Percentiles rank a stretch among this genome's conserved stretches.
These are phyloP conservation scores for Eupithecia dodoneata DNA, from an alignment of 2,888 invertebrate genomes.

Conservation along the genomic window DNA sequence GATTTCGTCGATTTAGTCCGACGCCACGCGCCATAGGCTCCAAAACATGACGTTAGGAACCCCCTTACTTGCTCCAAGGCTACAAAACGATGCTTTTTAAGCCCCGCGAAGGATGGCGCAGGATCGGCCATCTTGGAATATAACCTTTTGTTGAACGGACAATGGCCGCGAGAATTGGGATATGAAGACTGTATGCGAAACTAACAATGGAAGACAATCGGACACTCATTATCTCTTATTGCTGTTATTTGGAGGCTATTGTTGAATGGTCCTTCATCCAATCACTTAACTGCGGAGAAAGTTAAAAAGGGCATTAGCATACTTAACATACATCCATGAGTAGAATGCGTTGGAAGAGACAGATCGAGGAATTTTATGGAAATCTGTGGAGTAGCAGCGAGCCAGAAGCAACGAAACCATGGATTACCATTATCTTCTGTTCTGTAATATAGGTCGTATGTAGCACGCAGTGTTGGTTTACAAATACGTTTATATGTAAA, in stretches of 20 bases:
- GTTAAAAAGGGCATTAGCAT: constrained; percentile 9
- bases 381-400: not conserved
- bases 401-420: not conserved
- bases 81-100: constrained; percentile 41
- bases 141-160: constrained; percentile 69
- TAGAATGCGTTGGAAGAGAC: not conserved
- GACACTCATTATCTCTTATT: constrained; percentile 39
- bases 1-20: too few species aligned
- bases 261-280: constrained; percentile 14
- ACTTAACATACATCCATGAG: not conserved
- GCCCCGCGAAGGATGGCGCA: constrained; percentile 46
- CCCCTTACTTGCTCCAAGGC: constrained; percentile 10
- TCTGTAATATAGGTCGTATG: not conserved
- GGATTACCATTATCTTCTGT: not conserved
- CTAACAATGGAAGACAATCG: constrained; percentile 69
- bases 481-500: not conserved
- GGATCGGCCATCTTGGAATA: constrained; percentile 58
- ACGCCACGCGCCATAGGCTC: not conserved
- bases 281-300: constrained; percentile 6
- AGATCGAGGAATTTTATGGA: not conserved
- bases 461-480: not conserved
- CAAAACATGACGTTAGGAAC: constrained; percentile 5
- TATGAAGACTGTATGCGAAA: constrained; percentile 61
- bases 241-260: constrained; percentile 32
- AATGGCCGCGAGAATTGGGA: constrained; percentile 74